These are phyloP conservation scores for Spheniscus mendiculus DNA, from an alignment of 2,113 vertebrate species.

Conservation along the genomic window DNA sequence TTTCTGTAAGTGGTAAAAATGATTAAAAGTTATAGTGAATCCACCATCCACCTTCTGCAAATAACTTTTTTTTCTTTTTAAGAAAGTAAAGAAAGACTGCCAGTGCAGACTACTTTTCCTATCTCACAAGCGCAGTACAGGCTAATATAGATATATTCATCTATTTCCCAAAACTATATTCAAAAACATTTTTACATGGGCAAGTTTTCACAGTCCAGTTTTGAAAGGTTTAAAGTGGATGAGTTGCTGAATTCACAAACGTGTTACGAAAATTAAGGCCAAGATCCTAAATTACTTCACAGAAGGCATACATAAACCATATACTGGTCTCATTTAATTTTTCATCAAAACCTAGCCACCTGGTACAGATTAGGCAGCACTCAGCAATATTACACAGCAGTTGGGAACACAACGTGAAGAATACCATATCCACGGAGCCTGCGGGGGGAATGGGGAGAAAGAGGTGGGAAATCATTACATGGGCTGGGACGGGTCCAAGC, in stretches of 20 bases:
- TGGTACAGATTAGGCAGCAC: constrained; percentile 36
- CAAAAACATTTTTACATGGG: not conserved
- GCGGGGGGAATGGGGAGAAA: not conserved
- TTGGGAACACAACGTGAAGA: not conserved
- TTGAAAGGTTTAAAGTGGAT: not conserved
- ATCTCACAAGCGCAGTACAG: not conserved
- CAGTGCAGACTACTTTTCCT: not conserved
- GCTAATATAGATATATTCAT: not conserved
- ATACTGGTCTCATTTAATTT: not conserved
- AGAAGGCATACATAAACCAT: constrained; percentile 15
- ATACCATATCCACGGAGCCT: not conserved
- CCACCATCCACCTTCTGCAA: not conserved
- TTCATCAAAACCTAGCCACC: constrained; percentile 21
- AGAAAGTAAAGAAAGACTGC: not conserved
- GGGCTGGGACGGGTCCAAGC: not conserved
- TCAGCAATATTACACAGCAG: not conserved
- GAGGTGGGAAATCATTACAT: not conserved
- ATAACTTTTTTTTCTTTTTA: not conserved
- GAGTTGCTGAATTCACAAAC: not conserved
- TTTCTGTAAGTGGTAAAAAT: not conserved
- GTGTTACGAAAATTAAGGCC: not conserved
- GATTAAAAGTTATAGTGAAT: not conserved
- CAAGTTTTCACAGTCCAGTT: not conserved
- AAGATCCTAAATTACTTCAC: constrained; percentile 4
- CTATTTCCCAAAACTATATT: not conserved